Base-by-base conservation (phyloP, 2,797 vertebrate genomes). In the Lateolabrax maculatus region DNA sequence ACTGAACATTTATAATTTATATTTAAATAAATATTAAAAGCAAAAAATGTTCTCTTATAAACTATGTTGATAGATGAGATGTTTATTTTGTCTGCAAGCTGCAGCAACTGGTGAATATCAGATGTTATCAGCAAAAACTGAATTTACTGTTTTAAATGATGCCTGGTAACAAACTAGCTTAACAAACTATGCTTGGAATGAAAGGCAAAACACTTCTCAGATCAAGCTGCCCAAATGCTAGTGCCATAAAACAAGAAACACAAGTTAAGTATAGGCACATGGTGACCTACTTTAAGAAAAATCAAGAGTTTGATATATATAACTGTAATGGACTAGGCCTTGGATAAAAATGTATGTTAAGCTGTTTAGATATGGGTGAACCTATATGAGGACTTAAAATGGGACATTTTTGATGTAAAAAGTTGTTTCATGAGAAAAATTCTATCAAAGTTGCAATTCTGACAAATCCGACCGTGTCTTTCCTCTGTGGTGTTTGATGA, bases 201-300 rank as follows among this genome's bases (percentile, higher is more conserved):
- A 74, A 11, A 71, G 39, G 51, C 13, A 49, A 74, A 81, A 63
- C 65, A 66, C 53, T 58, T 75, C 16, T 83, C 65, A 52, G 58
- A 29, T 58, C 71, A 62, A 74, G 74, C 71, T 43, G 29, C 25
- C 36, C 16, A 70, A 73, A 77, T 70, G 44, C 83, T 64, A 52
- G 72, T n/a, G 21, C 23, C 39, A 48, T 60, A 48, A 61, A 52
- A 49, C 7, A 9, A 44, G 39, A 57, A 51, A 46, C 37, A 61
- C 36, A 55, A 31, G 76, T 51, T 29, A 34, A 64, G 46, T 52
- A 56, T 63, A 55, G 49, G 48, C 46, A 81, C 72, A n/a, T 21
- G 2, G 56, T 82, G 75, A 79, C 81, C 77, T 71, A 82, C 71
- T 79, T 80, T 57, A 25, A 25, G 21, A n/a, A 71, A 36, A 48